Evolutionary conservation across 2,113 vertebrate genomes (phyloP).

Genomic region (Jacana jacana): DNA sequence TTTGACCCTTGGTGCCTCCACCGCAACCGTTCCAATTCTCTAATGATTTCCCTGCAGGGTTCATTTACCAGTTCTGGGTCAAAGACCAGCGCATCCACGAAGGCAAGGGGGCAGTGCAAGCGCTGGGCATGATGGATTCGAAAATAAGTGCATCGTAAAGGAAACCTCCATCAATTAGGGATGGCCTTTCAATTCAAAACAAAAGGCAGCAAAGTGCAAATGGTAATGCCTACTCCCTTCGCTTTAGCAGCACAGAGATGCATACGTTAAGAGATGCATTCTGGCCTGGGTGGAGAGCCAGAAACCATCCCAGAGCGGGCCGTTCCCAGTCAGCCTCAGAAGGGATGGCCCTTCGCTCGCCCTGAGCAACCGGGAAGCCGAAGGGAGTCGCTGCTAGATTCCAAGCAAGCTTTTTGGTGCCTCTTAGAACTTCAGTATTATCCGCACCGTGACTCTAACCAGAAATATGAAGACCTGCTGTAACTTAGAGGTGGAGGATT

Average conservation of each 20-base stretch:
- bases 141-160: conserved; percentile 62
- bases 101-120: conserved; percentile 40
- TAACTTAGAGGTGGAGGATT: not conserved
- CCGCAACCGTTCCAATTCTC: conserved; percentile 47
- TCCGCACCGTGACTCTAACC: not conserved
- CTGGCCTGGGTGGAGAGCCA: not conserved
- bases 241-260: not conserved
- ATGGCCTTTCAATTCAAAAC: conserved; percentile 53
- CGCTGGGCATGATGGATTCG: conserved; percentile 38
- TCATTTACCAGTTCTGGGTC: conserved; percentile 73
- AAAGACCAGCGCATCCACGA: conserved; percentile 62
- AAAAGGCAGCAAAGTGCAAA: conserved; percentile 52
- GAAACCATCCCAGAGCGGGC: not conserved
- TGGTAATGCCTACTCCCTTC: not conserved
- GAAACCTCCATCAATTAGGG: conserved; percentile 61
- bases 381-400: not conserved
- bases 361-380: not conserved
- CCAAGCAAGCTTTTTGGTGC: not conserved
- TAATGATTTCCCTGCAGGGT: conserved; percentile 74
- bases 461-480: not conserved
- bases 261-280: not conserved
- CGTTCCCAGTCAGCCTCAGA: not conserved
- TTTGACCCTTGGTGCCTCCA: conserved; percentile 62
- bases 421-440: not conserved
- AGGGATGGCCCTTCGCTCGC: not conserved